phyloP scores from a whole-genome alignment of 2,113 vertebrate species.

The Corydoras sp. region DNA sequence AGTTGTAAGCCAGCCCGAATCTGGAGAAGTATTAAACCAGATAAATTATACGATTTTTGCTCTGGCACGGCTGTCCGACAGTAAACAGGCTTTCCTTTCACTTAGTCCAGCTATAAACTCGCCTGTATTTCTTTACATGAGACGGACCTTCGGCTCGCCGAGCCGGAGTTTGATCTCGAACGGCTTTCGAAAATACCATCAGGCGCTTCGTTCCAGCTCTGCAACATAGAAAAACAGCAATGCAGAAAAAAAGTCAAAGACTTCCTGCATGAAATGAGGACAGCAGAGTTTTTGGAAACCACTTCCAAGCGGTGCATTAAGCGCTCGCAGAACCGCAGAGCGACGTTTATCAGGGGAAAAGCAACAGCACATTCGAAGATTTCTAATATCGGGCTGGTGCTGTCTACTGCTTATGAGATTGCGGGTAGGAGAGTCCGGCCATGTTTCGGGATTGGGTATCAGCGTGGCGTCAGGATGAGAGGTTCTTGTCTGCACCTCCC shows the following conservation, averaged over 20 bases:
- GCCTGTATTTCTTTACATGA: constrained; percentile 50
- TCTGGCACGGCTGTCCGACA: constrained; percentile 30
- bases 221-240: too few relatives aligned
- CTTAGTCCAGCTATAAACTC: constrained; percentile 52
- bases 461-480: constrained; percentile 47
- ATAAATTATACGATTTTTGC: constrained; percentile 29
- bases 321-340: constrained; percentile 37
- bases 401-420: constrained; percentile 38
- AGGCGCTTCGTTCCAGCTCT: constrained; percentile 58
- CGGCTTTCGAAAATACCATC: constrained; percentile 60
- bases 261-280: constrained; percentile 49
- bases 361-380: constrained; percentile 21
- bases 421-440: constrained; percentile 38
- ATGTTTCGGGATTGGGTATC: constrained; percentile 45
- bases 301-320: constrained; percentile 46
- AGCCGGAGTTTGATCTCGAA: constrained; percentile 25
- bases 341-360: constrained; percentile 38
- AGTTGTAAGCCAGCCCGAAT: background rate
- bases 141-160: constrained; percentile 12
- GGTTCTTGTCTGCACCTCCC: constrained; percentile 57
- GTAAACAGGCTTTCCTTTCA: constrained; percentile 43
- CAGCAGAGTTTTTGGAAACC: constrained; percentile 40
- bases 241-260: constrained; percentile 31
- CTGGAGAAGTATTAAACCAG: constrained; percentile 11
- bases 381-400: constrained; percentile 31